Base-by-base conservation (phyloP, 2,113 vertebrate genomes). In the Steatornis caripensis region DNA sequence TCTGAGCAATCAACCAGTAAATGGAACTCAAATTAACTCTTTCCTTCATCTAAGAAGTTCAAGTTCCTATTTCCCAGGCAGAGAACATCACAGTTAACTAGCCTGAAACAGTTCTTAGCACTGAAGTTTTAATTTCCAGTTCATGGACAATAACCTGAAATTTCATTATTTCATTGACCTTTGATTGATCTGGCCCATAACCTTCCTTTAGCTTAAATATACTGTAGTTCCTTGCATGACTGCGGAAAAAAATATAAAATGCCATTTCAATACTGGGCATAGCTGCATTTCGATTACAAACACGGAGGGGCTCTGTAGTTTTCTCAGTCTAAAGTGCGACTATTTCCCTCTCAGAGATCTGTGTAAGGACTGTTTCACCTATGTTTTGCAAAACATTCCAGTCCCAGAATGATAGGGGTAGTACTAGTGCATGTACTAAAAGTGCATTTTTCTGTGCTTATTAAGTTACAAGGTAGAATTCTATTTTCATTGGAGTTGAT, bases 271-370 rank as follows among this genome's bases (percentile, higher is more conserved):
- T 34, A 58, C 16, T 24, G 19, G 19, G 11, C 49, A 71, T 43
- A 10, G 30, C 62, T n/a, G 27, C 12, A 26, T 51, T 46, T 55
- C 19, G 16, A 48, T 14, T 37, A 41, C 37, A 76, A 70, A 76
- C 15, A 58, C 0, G 0, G 30, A 79, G 19, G 10, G 12, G 9
- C 6, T 53, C 27, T 21, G 19, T 2, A 39, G 24, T 23, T 58
- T 17, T 21, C 26, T n/a, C 26, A 83, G 11, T 9, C 14, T 68
- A 26, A 54, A 93, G 12, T 6, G 7, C 29, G 46, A 53, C 6
- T 21, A 58, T 24, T 54, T 58, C 53, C n/a, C 37, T 41, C 18
- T 16, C 18, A 29, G 18, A 51, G 9, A 57, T 24, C 22, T 37
- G 12, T 32, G 12, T 62, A n/a, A 72, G n/a, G 6, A 84, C 21